These are phyloP conservation scores for Aphelenchoides fujianensis DNA, from an alignment of 1,140 invertebrate species.

Conservation along the genomic window DNA sequence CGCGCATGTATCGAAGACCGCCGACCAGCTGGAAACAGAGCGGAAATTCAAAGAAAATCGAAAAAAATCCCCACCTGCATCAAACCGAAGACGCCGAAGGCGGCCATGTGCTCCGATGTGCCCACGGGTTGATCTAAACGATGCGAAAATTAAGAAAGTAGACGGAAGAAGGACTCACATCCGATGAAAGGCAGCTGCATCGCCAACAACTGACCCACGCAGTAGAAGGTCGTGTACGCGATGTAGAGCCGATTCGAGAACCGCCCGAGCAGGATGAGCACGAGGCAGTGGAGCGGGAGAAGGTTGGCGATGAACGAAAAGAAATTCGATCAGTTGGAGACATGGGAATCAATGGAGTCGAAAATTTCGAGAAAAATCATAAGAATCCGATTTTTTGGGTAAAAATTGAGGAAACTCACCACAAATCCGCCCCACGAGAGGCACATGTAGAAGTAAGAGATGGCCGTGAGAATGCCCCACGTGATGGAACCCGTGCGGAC, in stretches of 20 bases:
- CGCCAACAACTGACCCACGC: constrained; percentile 86
- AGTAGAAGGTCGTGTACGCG: constrained; percentile 94
- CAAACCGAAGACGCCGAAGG: constrained; percentile 84
- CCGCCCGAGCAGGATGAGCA: constrained; percentile 82
- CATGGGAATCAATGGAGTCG: not conserved
- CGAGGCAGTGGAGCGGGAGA: constrained; percentile 94
- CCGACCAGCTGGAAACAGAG: constrained; percentile 80
- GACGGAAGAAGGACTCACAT: too few species aligned
- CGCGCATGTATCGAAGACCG: constrained; percentile 82
- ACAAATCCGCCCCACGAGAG: constrained; percentile 99
- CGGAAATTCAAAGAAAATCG: too few species aligned
- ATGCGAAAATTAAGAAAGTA: too few species aligned
- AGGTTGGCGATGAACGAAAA: constrained; percentile 89
- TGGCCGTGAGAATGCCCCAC: constrained; percentile 85
- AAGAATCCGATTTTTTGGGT: not conserved
- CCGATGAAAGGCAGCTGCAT: constrained; percentile 99
- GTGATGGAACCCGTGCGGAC: constrained; percentile 94
- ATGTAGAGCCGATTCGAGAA: constrained; percentile 86
- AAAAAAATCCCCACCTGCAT: constrained; percentile 81
- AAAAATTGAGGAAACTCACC: constrained; percentile 14
- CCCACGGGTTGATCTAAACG: constrained; percentile 97
- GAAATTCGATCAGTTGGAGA: not conserved
- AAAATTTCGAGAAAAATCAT: not conserved
- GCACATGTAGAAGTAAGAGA: constrained; percentile 99
- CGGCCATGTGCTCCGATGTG: constrained; percentile 99